A percentile compares a stretch with the other conserved stretches of the same genome.
These are phyloP conservation scores for Rousettus madagascariensis DNA, from an alignment of 2,797 vertebrate genomes.

Conservation along the genomic window DNA sequence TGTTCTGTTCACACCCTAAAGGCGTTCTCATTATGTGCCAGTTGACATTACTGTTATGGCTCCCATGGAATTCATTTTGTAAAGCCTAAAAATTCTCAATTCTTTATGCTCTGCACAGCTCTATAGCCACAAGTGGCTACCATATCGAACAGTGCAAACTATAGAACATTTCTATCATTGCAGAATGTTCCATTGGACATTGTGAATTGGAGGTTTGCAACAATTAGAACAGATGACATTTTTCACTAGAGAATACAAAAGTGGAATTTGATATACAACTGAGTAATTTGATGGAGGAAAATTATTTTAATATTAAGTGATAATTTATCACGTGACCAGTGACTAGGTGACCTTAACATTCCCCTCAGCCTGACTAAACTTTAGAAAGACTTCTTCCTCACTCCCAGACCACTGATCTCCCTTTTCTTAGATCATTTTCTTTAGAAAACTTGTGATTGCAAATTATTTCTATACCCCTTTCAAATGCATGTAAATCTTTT, in stretches of 20 bases:
- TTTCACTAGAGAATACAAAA: background rate
- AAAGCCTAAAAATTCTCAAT: no score
- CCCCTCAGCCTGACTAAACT: background rate
- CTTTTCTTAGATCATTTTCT: conserved; percentile 6
- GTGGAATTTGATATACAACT: background rate
- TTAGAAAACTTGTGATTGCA: conserved; percentile 27
- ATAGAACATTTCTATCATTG: background rate
- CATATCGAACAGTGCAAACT: background rate
- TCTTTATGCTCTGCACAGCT: no score
- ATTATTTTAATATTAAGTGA: background rate
- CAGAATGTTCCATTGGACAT: background rate
- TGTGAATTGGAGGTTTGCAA: background rate
- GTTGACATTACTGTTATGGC: no score
- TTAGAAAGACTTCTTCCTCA: background rate
- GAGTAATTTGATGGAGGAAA: background rate
- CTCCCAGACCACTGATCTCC: background rate
- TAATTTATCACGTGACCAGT: background rate
- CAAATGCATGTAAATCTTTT: background rate
- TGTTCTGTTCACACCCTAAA: no score
- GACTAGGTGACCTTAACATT: background rate
- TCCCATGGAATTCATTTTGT: no score
- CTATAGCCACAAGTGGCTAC: background rate
- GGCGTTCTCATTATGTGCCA: no score
- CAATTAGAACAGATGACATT: background rate
- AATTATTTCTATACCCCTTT: background rate